Evolutionary conservation across 2,113 vertebrate species (phyloP).

Genomic region (Alosa alosa): DNA sequence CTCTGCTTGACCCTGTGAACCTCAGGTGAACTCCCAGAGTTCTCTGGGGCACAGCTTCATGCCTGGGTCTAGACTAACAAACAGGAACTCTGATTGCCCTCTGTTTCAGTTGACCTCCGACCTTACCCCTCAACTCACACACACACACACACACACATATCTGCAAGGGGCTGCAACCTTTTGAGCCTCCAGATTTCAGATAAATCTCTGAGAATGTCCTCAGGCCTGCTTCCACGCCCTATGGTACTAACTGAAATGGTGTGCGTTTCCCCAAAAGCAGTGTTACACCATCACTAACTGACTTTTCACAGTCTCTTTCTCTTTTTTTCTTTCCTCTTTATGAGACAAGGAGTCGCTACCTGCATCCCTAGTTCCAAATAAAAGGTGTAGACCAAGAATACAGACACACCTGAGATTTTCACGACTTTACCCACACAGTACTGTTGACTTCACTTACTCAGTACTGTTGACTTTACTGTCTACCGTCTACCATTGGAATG

Average conservation of each 20-base stretch:
- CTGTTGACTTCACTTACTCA: too few relatives aligned
- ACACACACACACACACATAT: neutral
- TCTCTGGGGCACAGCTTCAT: constrained; percentile 54
- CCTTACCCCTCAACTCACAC: constrained; percentile 32
- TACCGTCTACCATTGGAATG: too few relatives aligned
- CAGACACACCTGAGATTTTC: neutral
- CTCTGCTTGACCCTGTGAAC: constrained; percentile 47
- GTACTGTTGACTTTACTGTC: too few relatives aligned
- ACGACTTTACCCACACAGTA: neutral
- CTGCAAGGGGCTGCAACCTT: neutral
- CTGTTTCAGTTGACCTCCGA: constrained; percentile 41
- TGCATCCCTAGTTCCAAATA: neutral
- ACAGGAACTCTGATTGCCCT: constrained; percentile 52
- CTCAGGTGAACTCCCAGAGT: constrained; percentile 60
- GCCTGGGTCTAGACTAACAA: constrained; percentile 57
- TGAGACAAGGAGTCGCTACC: too few relatives aligned
- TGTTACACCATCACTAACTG: neutral
- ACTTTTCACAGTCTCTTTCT: neutral
- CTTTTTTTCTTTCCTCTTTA: too few relatives aligned
- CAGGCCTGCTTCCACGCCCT: neutral
- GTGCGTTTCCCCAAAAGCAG: neutral
- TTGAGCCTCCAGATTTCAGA: neutral
- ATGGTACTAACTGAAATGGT: neutral
- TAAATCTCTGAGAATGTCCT: neutral
- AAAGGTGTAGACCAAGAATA: neutral